Conservation (phyloP, 2,888 invertebrate species). For the Dolichopus griseipennis region DNA sequence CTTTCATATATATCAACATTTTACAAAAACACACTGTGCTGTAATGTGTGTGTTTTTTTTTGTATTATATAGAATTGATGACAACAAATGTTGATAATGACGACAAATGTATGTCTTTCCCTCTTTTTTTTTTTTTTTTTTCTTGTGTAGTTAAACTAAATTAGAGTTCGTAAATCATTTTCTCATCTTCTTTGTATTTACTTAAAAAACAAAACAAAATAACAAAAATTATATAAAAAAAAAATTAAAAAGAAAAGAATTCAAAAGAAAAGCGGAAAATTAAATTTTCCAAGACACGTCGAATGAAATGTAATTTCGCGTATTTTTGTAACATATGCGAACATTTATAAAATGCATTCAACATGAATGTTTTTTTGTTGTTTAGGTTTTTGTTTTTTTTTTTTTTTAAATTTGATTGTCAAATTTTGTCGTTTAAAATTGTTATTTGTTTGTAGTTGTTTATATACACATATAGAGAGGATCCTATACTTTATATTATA, state of each 20-base stretch:
- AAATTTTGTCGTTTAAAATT: no score
- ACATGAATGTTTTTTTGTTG: no score
- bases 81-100: constrained; percentile 1
- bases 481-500: no score
- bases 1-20: neutral
- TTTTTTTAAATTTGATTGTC: no score
- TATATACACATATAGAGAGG: no score
- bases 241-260: no score
- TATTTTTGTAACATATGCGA: neutral
- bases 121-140: no score
- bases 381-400: no score
- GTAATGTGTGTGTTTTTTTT: no score
- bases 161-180: constrained; percentile 6
- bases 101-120: neutral
- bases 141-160: neutral
- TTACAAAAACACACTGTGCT: neutral
- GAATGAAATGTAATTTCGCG: neutral
- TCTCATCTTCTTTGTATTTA: neutral
- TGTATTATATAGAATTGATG: neutral
- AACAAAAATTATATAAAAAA: no score
- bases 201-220: neutral
- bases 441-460: no score
- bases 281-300: neutral
- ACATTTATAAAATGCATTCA: no score
- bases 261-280: neutral